Percentiles rank a stretch among this genome's conserved stretches.
These are phyloP conservation scores for Halcyon smyrnensis DNA, from an alignment of 2,797 vertebrate genomes.

Conservation along the genomic window DNA sequence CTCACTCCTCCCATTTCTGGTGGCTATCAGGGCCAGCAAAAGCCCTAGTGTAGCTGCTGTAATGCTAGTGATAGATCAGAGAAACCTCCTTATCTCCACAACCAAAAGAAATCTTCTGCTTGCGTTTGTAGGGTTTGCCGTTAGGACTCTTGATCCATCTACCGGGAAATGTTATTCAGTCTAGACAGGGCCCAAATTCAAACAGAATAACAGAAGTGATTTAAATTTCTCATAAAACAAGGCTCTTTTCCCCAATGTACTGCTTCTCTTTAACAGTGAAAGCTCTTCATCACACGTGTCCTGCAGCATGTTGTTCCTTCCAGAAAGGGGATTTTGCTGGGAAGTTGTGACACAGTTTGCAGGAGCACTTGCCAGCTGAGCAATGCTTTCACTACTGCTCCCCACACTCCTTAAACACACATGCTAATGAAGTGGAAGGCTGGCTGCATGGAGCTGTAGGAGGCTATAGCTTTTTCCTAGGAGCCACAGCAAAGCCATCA, in stretches of 20 bases:
- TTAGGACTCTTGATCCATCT: not conserved
- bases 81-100: not conserved
- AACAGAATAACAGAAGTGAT: not conserved
- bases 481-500: not conserved
- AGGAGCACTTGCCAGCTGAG: not conserved
- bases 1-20: constrained; percentile 9
- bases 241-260: not conserved
- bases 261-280: not conserved
- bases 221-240: not conserved
- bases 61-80: not conserved
- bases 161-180: not conserved
- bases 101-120: constrained; percentile 18
- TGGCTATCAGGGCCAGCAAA: constrained; percentile 18
- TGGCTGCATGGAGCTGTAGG: not conserved
- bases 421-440: not conserved
- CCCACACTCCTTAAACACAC: not conserved
- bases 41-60: not conserved
- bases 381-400: constrained; percentile 20
- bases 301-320: not conserved
- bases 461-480: not conserved
- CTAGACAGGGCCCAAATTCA: not conserved
- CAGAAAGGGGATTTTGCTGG: not conserved
- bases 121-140: not conserved
- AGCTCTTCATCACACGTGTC: not conserved
- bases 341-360: constrained; percentile 18